These are phyloP conservation scores for Drosophila quadrilineata DNA, from an alignment of 1,140 invertebrate genomes.

Conservation along the genomic window DNA sequence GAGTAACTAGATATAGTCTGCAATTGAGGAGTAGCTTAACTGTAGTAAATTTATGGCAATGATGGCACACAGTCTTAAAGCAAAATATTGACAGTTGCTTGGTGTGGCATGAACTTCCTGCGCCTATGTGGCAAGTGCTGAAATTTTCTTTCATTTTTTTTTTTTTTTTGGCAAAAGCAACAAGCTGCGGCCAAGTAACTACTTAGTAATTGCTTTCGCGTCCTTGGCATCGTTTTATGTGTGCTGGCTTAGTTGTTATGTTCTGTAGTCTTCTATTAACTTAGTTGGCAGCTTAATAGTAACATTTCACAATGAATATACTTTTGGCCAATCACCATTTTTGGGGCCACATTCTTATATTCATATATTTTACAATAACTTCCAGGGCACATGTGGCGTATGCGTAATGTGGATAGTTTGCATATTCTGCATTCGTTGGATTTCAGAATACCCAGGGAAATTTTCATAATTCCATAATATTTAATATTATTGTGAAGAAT, in stretches of 20 bases:
- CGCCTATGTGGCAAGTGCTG: too few relatives aligned
- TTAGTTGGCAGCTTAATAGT: too few relatives aligned
- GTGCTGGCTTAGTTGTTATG: conserved; percentile 10
- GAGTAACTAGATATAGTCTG: too few relatives aligned
- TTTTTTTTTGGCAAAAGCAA: conserved; percentile 41
- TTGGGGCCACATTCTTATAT: too few relatives aligned
- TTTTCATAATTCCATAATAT: conserved; percentile 2
- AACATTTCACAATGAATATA: conserved; percentile 33
- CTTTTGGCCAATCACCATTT: too few relatives aligned
- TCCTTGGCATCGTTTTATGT: conserved; percentile 29
- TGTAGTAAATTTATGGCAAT: conserved; percentile 72
- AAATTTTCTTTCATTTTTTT: conserved; percentile 19
- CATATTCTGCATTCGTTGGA: conserved; percentile 40
- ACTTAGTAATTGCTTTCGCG: conserved; percentile 72
- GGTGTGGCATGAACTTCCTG: conserved; percentile 66
- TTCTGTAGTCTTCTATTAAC: too few relatives aligned
- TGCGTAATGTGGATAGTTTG: too few relatives aligned
- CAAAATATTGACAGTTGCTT: conserved; percentile 76
- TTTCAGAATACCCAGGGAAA: too few relatives aligned
- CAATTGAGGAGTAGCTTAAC: too few relatives aligned
- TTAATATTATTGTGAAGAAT: conserved; percentile 14
- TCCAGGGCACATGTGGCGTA: conserved; percentile 42
- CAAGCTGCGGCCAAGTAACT: conserved; percentile 56
- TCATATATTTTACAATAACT: too few relatives aligned
- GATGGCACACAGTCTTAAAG: conserved; percentile 70